phyloP scores from a whole-genome alignment of 2,888 invertebrate species.

The Lasioglossum lativentre region DNA sequence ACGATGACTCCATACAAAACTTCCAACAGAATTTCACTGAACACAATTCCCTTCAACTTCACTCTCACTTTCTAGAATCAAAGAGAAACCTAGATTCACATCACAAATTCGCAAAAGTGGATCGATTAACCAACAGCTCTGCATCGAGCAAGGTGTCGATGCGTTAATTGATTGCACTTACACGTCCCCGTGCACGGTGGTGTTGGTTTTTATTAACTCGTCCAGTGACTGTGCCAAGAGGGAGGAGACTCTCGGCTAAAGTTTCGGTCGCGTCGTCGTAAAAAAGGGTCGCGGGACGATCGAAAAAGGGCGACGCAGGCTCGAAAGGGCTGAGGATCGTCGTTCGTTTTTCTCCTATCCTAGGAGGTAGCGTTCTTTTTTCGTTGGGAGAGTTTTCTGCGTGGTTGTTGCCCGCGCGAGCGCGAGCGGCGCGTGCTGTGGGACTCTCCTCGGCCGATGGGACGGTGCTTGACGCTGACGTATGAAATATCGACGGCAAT shows the following conservation, averaged over 20 bases:
- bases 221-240: not conserved
- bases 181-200: not conserved
- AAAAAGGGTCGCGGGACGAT: conserved; percentile 13
- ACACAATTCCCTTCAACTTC: not conserved
- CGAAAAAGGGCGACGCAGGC: not conserved
- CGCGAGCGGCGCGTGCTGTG: conserved; percentile 57
- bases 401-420: conserved; percentile 9
- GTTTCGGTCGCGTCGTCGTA: conserved; percentile 27
- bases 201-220: conserved; percentile 37
- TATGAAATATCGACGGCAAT: conserved; percentile 69
- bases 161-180: conserved; percentile 44
- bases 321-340: not conserved
- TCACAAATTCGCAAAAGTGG: not conserved
- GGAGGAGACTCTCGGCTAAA: conserved; percentile 25
- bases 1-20: not conserved
- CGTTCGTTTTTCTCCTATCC: conserved; percentile 1
- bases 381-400: conserved; percentile 37
- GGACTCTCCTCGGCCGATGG: not conserved
- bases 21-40: not conserved
- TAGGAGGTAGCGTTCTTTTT: conserved; percentile 27
- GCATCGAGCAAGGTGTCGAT: conserved; percentile 37
- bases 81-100: not conserved
- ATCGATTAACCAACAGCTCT: not conserved
- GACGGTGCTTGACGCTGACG: conserved; percentile 26
- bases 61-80: not conserved